phyloP scores from a whole-genome alignment of 2,888 invertebrate species.

The Tachina lurida region DNA sequence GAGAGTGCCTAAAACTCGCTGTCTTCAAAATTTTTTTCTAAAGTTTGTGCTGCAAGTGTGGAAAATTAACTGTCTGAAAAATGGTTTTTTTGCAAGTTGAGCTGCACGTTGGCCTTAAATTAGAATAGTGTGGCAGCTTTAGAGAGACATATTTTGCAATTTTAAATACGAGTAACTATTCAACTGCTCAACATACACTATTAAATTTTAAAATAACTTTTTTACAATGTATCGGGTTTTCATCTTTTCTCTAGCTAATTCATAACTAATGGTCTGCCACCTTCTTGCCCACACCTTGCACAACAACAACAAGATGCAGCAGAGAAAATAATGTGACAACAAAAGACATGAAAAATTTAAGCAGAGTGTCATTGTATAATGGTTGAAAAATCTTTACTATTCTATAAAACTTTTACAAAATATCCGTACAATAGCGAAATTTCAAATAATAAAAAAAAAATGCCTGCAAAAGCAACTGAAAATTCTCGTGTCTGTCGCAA shows the following conservation, averaged over 20 bases:
- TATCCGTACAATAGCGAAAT: constrained; percentile 26
- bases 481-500: constrained; percentile 33
- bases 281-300: constrained; percentile 1
- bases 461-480: not conserved
- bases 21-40: too few species aligned
- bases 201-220: not conserved
- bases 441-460: constrained; percentile 5
- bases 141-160: too few species aligned
- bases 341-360: constrained; percentile 70
- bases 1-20: too few species aligned
- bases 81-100: too few species aligned
- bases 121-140: too few species aligned
- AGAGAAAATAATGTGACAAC: constrained; percentile 48
- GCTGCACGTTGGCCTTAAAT: too few species aligned
- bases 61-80: too few species aligned
- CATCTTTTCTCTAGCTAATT: not conserved
- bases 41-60: too few species aligned
- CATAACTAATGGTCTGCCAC: not conserved
- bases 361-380: constrained; percentile 56
- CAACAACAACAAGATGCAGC: not conserved
- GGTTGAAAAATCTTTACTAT: constrained; percentile 48
- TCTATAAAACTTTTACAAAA: constrained; percentile 40
- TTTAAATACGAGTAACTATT: too few species aligned
- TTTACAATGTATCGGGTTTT: not conserved
- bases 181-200: too few species aligned